Percentiles rank a stretch among this genome's conserved stretches.
phyloP scores from a whole-genome alignment of 2,113 vertebrate genomes.

The Acrocephalus arundinaceus region DNA sequence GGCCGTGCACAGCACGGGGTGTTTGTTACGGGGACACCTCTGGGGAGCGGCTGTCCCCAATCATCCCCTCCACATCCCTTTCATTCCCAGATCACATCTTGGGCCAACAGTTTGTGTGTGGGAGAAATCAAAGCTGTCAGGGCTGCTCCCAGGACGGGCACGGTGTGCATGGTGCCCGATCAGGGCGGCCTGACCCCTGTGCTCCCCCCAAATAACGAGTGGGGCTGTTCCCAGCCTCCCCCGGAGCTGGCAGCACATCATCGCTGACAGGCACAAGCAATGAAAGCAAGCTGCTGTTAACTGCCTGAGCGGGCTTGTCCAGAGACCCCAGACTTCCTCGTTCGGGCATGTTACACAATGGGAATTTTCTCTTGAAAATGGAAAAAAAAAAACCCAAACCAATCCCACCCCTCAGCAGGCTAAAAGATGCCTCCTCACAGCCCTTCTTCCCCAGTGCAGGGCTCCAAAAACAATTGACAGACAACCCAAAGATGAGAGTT shows the following conservation, averaged over 20 bases:
- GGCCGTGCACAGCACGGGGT: constrained; percentile 5
- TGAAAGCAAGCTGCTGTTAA: constrained; percentile 45
- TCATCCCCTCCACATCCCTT: constrained; percentile 18
- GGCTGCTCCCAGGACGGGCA: constrained; percentile 44
- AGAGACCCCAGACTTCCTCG: background rate
- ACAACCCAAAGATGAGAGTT: background rate
- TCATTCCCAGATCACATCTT: constrained; percentile 52
- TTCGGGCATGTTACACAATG: background rate
- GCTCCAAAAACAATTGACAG: background rate
- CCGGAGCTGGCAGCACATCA: background rate
- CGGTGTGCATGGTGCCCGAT: constrained; percentile 62
- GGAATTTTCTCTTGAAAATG: background rate
- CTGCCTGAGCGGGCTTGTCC: background rate
- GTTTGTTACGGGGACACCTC: background rate
- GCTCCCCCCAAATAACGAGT: constrained; percentile 55
- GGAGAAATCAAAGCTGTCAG: constrained; percentile 69
- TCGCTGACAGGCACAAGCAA: constrained; percentile 9
- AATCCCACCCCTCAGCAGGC: background rate
- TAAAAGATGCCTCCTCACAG: background rate
- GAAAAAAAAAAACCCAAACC: background rate
- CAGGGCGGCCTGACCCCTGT: constrained; percentile 43
- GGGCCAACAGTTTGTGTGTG: constrained; percentile 69
- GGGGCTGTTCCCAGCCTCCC: constrained; percentile 2
- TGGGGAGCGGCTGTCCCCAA: constrained; percentile 54
- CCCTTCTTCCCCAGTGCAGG: background rate